phyloP scores from a whole-genome alignment of 2,797 vertebrate genomes.

The Vespertilio murinus region DNA sequence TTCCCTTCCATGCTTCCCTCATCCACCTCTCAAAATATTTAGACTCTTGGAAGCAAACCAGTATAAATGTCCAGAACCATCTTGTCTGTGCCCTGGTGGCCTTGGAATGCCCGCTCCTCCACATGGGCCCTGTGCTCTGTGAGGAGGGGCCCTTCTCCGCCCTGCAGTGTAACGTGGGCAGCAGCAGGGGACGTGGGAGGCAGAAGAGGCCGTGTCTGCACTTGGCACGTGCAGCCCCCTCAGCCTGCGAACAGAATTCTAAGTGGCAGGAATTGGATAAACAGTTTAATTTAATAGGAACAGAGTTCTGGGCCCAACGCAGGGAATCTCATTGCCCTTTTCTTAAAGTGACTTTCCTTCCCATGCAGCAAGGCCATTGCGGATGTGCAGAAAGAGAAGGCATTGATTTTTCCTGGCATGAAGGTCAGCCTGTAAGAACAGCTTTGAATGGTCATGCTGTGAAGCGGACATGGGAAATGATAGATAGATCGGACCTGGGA shows the following conservation, averaged over 20 bases:
- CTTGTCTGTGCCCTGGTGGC: neutral
- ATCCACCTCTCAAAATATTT: slow-evolving; percentile 21
- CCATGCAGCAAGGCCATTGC: neutral
- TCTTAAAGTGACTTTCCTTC: slow-evolving; percentile 57
- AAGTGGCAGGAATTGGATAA: slow-evolving; percentile 58
- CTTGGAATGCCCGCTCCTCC: neutral
- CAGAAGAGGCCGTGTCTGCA: neutral
- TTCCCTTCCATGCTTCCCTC: neutral
- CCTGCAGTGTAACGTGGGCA: neutral
- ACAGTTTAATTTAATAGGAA: slow-evolving; percentile 65
- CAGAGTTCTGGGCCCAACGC: slow-evolving; percentile 35
- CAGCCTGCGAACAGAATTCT: slow-evolving; percentile 49
- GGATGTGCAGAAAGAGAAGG: neutral
- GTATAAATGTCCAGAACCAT: neutral
- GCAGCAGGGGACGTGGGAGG: neutral
- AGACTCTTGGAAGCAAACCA: neutral
- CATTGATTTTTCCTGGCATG: slow-evolving; percentile 19
- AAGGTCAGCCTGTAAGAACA: neutral
- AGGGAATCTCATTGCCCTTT: slow-evolving; percentile 53
- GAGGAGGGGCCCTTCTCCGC: neutral
- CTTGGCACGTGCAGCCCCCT: neutral
- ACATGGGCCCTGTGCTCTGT: fast-evolving
- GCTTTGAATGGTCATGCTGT: neutral
- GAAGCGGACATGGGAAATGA: neutral
- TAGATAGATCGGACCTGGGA: neutral